Conservation (phyloP, 2,888 invertebrate species). For the Limenitis camilla region DNA sequence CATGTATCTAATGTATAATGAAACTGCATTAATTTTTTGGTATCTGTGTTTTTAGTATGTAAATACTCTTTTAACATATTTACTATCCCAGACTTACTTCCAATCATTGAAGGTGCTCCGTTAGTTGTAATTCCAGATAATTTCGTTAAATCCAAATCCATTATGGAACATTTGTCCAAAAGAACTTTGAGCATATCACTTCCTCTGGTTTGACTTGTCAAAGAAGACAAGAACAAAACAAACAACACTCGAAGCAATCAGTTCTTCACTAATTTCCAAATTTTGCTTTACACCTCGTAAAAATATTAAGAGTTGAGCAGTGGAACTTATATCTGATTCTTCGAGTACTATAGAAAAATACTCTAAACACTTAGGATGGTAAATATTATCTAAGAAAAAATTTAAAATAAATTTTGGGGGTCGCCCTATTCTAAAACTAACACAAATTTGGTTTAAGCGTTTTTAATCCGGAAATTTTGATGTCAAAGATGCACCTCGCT, state of each 20-base stretch:
- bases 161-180: constrained; percentile 21
- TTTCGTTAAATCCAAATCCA: constrained; percentile 19
- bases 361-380: too few species aligned
- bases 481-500: too few species aligned
- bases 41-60: constrained; percentile 19
- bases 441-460: too few species aligned
- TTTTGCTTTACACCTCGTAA: constrained; percentile 10
- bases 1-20: constrained; percentile 12
- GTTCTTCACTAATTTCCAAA: constrained; percentile 8
- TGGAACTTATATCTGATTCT: too few species aligned
- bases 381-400: too few species aligned
- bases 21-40: too few species aligned
- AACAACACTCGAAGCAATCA: constrained; percentile 6
- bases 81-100: constrained; percentile 23
- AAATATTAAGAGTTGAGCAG: too few species aligned
- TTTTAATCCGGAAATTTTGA: too few species aligned
- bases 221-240: constrained; percentile 13
- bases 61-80: constrained; percentile 26
- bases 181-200: constrained; percentile 19
- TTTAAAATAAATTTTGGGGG: too few species aligned
- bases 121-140: constrained; percentile 24
- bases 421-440: too few species aligned
- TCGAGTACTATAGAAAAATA: too few species aligned
- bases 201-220: constrained; percentile 20
- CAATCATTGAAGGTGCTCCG: constrained; percentile 26